phyloP scores from a whole-genome alignment of 2,888 invertebrate genomes.

The Onchidella celtica region DNA sequence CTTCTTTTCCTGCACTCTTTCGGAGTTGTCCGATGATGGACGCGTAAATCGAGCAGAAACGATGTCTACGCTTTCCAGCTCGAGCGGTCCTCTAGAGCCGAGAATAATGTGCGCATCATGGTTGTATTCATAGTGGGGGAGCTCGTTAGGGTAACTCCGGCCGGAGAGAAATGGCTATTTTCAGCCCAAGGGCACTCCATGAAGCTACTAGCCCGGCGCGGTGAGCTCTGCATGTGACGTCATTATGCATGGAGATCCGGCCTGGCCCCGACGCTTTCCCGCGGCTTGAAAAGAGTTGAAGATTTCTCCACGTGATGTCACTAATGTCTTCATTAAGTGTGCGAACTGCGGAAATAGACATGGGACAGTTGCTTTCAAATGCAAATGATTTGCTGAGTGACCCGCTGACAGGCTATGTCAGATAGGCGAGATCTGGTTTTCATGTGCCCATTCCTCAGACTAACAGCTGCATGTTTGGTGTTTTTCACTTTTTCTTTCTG shows the following conservation, averaged over 20 bases:
- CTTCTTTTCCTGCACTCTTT: neutral
- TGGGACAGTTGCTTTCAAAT: neutral
- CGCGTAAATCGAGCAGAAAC: neutral
- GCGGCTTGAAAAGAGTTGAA: neutral
- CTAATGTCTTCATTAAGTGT: neutral
- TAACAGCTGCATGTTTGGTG: too few relatives aligned
- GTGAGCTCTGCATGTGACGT: neutral
- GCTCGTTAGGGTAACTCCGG: neutral
- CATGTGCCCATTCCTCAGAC: too few relatives aligned
- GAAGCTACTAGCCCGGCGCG: neutral
- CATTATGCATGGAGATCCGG: neutral
- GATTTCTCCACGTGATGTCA: neutral
- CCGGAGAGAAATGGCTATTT: neutral
- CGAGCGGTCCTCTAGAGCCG: neutral
- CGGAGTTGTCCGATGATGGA: neutral
- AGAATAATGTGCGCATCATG: neutral
- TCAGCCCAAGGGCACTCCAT: neutral
- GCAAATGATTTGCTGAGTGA: too few relatives aligned
- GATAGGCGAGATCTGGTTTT: too few relatives aligned
- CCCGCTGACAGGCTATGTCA: too few relatives aligned
- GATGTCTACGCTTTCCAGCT: neutral
- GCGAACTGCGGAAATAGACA: neutral
- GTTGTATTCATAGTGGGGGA: neutral
- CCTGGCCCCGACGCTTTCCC: neutral
- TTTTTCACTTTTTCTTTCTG: too few relatives aligned